Base-by-base conservation (phyloP, 2,888 invertebrate species). In the Ophion slaviceki region DNA sequence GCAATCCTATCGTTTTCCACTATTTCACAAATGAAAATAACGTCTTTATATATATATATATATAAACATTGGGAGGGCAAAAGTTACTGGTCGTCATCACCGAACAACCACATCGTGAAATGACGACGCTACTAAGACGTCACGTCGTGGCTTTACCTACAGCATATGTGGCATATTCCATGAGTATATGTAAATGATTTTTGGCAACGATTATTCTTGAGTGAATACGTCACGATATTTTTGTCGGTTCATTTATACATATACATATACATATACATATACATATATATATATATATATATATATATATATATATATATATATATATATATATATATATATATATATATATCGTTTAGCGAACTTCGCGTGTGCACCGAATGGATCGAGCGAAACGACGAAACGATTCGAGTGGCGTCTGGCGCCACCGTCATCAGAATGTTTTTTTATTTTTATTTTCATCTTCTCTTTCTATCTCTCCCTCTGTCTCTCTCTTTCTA, bases 351-450 rank as follows among this genome's bases (percentile, higher is more conserved):
- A 62, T 28, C n/a, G 68, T 68, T 36, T 67, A 17, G 40, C 67
- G 32, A 59, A 20, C 24, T 10, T 78, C 14, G 53, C 62, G 17
- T 40, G 36, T 61, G 80, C 47, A 45, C 68, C 53, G 24, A 53
- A 71, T 68, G 66, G 24, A 59, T 8, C 62, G 47, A 72, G 72
- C 66, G 20, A 36, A 76, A 76, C 40, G 32, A 71, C 47, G 68
- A 75, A 67, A 74, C 66, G 59, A 62, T 57, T 85, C 85, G 75
- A 85, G 85, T 85, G 85, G 82, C 85, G 81, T 79, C 85, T 82
- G 85, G 81, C 85, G 85, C 85, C 82, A 79, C 79, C 78, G 75
- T 77, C 80, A 77, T 80, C 66, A 45, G 47, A 77, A 61, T 40
- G 28, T 47, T 78, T 78, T 76, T 24, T 24, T 24, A 24, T 24